Base-by-base conservation (phyloP, 2,888 invertebrate genomes). In the Acleris emargana region DNA sequence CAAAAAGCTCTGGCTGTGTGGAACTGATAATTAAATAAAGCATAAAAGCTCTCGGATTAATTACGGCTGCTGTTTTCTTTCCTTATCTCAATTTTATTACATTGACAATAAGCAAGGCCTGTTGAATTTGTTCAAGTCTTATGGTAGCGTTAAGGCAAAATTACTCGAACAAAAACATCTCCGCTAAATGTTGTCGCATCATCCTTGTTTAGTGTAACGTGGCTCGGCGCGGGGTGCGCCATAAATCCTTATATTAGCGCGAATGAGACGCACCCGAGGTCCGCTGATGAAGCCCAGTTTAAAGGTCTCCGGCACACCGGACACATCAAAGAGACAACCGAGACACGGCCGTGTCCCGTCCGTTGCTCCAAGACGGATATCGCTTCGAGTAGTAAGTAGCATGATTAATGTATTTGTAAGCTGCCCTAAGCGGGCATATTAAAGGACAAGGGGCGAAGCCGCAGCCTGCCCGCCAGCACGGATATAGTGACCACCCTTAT, bases 41-140 rank as follows among this genome's bases (percentile, higher is more conserved):
- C 76, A 78, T 80, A 83, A 84, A 78, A 78, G 77, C 81, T 80
- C 78, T 79, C 83, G 77, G 84, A 86, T 87, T 89, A 90, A 88
- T 90, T 88, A 83, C 77, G 75, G 76, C 75, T 77, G 75, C 83
- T 84, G 87, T 79, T 86, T 87, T 86, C 83, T 88, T 86, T 86
- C 84, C 84, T 85, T 87, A 88, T 87, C 86, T 76, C 78, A 83
- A 83, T 86, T 86, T 89, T 86, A 89, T 89, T 85, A 87, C 83
- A 82, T 83, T 81, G 88, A 88, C 86, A 89, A 88, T 88, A 86
- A 82, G 79, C 87, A 84, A 85, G 77, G 77, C 76, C 88, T 82
- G 82, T 89, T 86, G 86, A 87, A 88, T 88, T 84, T 81, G 80
- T 73, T 72, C 72, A 75, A 73, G 71, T 47, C 58, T 64, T 69